These are phyloP conservation scores for Cirrhinus molitorella DNA, from an alignment of 2,797 vertebrate genomes.

Conservation along the genomic window DNA sequence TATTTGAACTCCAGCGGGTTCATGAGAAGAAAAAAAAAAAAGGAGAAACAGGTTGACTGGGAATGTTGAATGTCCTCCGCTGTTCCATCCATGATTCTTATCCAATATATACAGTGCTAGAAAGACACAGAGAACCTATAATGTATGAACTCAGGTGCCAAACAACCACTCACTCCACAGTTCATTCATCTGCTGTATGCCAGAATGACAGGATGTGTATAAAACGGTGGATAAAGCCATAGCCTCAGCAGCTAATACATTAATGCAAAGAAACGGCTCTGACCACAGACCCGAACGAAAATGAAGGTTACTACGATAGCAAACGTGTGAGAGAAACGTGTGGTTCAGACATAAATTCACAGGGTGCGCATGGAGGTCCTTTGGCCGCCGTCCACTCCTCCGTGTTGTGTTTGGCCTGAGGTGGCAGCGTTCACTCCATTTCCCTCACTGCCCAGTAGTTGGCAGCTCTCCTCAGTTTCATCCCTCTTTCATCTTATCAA, in stretches of 20 bases:
- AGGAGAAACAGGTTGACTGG: conserved; percentile 41
- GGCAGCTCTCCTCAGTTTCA: conserved; percentile 46
- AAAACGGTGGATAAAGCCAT: conserved; percentile 47
- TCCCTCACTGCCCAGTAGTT: conserved; percentile 43
- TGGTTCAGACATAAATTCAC: conserved; percentile 53
- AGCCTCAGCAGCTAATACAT: conserved; percentile 49
- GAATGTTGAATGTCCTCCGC: conserved; percentile 41
- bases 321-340: conserved; percentile 34
- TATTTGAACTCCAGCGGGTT: conserved; percentile 38
- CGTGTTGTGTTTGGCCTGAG: conserved; percentile 58
- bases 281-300: conserved; percentile 44
- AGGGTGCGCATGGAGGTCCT: conserved; percentile 46
- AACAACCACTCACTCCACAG: conserved; percentile 51
- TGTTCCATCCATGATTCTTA: conserved; percentile 46
- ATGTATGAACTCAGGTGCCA: conserved; percentile 19
- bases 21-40: neutral
- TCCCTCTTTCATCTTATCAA: conserved; percentile 63
- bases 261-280: conserved; percentile 49
- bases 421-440: conserved; percentile 34
- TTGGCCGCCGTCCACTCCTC: conserved; percentile 44
- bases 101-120: conserved; percentile 50
- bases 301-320: conserved; percentile 26
- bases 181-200: conserved; percentile 40
- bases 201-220: conserved; percentile 45
- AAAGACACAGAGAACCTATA: conserved; percentile 31